Percentiles rank a stretch among this genome's conserved stretches.
Evolutionary conservation across 2,113 vertebrate species (phyloP).

Genomic region (Synodontis membranacea): DNA sequence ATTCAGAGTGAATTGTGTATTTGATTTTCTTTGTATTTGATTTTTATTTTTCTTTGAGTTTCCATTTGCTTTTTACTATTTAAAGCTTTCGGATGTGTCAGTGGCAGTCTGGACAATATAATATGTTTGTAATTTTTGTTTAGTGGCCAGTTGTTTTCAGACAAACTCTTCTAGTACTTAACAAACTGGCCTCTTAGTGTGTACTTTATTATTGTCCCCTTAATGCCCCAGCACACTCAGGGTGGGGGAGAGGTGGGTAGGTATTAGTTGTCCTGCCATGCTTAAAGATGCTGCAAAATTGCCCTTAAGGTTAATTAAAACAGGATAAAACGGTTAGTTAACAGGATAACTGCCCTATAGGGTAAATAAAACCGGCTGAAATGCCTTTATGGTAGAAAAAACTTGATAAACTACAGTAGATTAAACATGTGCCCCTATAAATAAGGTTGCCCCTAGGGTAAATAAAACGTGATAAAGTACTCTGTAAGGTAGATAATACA

Average conservation of each 20-base stretch:
- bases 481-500: background rate
- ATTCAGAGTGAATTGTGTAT: background rate
- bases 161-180: background rate
- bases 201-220: background rate
- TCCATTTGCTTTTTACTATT: background rate
- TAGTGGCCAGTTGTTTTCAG: background rate
- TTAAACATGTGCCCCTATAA: background rate
- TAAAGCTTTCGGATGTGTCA: background rate
- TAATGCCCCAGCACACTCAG: background rate
- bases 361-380: background rate
- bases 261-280: background rate
- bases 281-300: background rate
- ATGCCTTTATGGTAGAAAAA: background rate
- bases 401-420: background rate
- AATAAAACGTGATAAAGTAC: background rate
- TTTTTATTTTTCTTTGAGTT: no score
- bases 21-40: background rate
- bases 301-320: background rate
- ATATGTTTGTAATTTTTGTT: background rate
- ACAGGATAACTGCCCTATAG: no score
- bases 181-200: background rate
- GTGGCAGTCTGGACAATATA: background rate
- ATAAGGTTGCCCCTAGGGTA: no score
- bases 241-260: no score
- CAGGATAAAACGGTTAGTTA: no score